Evolutionary conservation across 1,140 invertebrate genomes (phyloP).

Genomic region (Lepidurus apus): DNA sequence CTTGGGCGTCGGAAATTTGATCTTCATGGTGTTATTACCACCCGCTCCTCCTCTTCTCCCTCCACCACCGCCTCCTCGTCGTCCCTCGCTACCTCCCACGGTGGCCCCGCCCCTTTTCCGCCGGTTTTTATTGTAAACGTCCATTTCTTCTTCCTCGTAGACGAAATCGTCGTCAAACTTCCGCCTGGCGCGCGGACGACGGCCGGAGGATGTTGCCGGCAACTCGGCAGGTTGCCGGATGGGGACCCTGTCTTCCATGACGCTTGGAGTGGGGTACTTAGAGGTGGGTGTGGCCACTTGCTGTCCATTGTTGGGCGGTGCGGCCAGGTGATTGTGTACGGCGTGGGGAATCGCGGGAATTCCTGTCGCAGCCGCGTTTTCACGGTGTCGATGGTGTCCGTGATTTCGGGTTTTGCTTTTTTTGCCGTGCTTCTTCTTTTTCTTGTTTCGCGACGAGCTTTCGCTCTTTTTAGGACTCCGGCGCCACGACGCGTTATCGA

Average conservation of each 20-base stretch:
- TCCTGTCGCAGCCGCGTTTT: not conserved
- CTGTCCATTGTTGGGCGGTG: constrained; percentile 23
- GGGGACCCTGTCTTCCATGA: constrained; percentile 14
- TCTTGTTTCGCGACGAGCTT: constrained; percentile 12
- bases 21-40: constrained; percentile 47
- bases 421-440: constrained; percentile 26
- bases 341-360: not conserved
- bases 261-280: not conserved
- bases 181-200: constrained; percentile 62
- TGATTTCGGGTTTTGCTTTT: constrained; percentile 32
- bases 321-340: not conserved
- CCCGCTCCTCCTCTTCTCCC: constrained; percentile 45
- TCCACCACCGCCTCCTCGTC: not conserved
- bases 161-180: constrained; percentile 80
- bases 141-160: constrained; percentile 64
- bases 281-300: not conserved
- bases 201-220: not conserved
- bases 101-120: not conserved
- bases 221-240: constrained; percentile 44
- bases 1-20: not conserved
- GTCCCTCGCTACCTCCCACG: constrained; percentile 2
- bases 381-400: constrained; percentile 1
- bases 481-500: not conserved
- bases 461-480: constrained; percentile 27
- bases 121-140: constrained; percentile 33